A percentile compares a stretch with the other conserved stretches of the same genome.
Conservation (phyloP, 2,888 invertebrate species). For the Eupithecia abbreviata region DNA sequence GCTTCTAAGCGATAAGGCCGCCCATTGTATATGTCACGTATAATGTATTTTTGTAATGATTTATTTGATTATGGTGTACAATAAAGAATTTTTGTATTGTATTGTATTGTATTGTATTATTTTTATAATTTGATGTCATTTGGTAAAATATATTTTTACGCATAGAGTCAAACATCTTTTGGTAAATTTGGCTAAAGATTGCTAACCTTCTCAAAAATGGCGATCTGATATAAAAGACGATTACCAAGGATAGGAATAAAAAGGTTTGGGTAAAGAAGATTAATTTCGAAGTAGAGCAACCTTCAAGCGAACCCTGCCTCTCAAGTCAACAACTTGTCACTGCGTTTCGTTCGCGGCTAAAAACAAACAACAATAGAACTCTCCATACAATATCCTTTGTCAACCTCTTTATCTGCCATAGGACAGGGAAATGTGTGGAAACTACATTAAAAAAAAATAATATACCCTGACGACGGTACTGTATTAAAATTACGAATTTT, state of each 20-base stretch:
- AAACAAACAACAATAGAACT: conserved; percentile 79
- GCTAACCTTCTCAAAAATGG: background rate
- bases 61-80: no score
- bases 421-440: conserved; percentile 55
- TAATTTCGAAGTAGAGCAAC: conserved; percentile 59
- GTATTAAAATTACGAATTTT: background rate
- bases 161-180: no score
- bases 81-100: no score
- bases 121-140: no score
- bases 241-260: background rate
- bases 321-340: conserved; percentile 80
- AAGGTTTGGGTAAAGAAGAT: background rate
- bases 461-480: background rate
- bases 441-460: conserved; percentile 7
- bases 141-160: no score
- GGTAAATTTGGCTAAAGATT: background rate
- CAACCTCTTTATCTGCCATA: conserved; percentile 76
- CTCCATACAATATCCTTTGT: conserved; percentile 83
- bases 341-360: conserved; percentile 69
- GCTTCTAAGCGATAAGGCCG: no score
- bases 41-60: no score
- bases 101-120: no score
- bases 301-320: conserved; percentile 36
- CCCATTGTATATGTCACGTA: no score
- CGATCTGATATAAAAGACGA: background rate